phyloP scores from a whole-genome alignment of 2,113 vertebrate genomes.

The Chaetodon auriga region DNA sequence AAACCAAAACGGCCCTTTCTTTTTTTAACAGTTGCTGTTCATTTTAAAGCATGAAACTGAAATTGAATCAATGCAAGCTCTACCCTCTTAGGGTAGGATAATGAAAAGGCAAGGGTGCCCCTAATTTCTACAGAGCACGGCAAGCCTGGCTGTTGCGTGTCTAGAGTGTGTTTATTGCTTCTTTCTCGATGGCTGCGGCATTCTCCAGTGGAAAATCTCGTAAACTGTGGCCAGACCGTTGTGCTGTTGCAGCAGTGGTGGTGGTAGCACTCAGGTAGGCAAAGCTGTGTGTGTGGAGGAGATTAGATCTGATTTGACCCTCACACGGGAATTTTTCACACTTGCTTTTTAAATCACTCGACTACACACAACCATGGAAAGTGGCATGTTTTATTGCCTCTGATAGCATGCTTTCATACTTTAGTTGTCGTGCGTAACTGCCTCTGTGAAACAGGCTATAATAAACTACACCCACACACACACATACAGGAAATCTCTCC shows the following conservation, averaged over 20 bases:
- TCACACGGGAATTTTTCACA: slow-evolving; percentile 77
- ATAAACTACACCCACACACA: slow-evolving; percentile 32
- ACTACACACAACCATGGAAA: slow-evolving; percentile 53
- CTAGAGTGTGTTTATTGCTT: slow-evolving; percentile 81
- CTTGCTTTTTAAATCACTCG: slow-evolving; percentile 56
- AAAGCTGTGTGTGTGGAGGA: slow-evolving; percentile 59
- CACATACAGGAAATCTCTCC: slow-evolving; percentile 29
- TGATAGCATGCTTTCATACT: slow-evolving; percentile 52
- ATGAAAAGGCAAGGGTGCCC: slow-evolving; percentile 76
- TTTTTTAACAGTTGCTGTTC: slow-evolving; percentile 71
- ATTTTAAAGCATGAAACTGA: slow-evolving; percentile 82
- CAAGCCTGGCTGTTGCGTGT: slow-evolving; percentile 83
- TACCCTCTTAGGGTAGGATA: slow-evolving; percentile 70
- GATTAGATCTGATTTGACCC: slow-evolving; percentile 68
- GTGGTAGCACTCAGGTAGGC: slow-evolving; percentile 81
- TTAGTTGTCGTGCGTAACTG: slow-evolving; percentile 30
- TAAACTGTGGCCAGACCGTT: slow-evolving; percentile 82
- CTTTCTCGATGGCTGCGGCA: slow-evolving; percentile 65
- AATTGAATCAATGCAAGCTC: slow-evolving; percentile 77
- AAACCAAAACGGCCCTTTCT: slow-evolving; percentile 67
- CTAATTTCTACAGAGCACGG: slow-evolving; percentile 82
- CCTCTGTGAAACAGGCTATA: slow-evolving; percentile 35
- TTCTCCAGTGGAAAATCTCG: slow-evolving; percentile 83
- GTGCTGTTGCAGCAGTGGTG: slow-evolving; percentile 66
- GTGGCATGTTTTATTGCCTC: slow-evolving; percentile 59